Conservation (phyloP, 35 echinoderm and acorn worm species). For the Diadema setosum region DNA sequence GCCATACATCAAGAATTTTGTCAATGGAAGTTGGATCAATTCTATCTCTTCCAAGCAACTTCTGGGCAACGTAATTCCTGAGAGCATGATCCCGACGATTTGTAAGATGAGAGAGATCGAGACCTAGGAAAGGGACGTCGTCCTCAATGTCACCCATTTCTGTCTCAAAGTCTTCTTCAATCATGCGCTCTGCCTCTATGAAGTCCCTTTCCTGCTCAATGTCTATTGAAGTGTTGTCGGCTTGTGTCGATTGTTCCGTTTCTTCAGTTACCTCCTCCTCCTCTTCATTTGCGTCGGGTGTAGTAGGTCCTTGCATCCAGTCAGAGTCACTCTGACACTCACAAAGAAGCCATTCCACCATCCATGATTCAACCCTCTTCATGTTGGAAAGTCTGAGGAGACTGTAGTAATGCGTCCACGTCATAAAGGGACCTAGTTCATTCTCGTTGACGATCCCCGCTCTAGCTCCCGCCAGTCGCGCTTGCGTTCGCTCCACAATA, state of each 20-base stretch:
- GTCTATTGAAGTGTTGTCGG: background rate
- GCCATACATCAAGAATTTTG: slow-evolving; percentile 16
- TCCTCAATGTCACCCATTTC: background rate
- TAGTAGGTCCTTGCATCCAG: background rate
- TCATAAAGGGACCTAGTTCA: background rate
- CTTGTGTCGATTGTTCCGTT: background rate
- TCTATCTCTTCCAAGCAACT: background rate
- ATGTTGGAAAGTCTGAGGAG: background rate
- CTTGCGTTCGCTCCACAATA: background rate
- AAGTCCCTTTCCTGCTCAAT: background rate
- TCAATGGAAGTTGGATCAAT: background rate
- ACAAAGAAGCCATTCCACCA: background rate
- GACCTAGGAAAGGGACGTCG: background rate
- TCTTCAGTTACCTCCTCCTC: background rate
- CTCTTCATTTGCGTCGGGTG: background rate
- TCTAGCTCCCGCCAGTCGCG: background rate
- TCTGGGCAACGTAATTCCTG: background rate
- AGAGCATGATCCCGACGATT: background rate
- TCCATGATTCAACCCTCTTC: background rate
- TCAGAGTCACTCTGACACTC: background rate
- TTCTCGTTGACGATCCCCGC: slow-evolving; percentile 6
- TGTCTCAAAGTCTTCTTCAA: background rate
- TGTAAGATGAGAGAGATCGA: background rate
- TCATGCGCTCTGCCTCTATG: background rate
- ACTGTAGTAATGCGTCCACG: background rate